A percentile compares a stretch with the other conserved stretches of the same genome.
These are phyloP conservation scores for Cylloceria caligata DNA, from an alignment of 2,888 invertebrate species.

Conservation along the genomic window DNA sequence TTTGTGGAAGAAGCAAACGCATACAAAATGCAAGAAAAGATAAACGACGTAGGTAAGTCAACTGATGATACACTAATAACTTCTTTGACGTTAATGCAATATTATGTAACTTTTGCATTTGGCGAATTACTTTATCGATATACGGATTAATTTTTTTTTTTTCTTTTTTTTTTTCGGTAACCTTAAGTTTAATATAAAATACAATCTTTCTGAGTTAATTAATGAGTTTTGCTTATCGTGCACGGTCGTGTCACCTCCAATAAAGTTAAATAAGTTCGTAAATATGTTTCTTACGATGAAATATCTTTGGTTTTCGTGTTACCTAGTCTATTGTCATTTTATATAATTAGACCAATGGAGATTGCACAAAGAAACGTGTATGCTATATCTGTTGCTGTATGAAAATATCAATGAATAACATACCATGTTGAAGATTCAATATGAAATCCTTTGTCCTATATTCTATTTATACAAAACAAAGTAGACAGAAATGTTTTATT, in stretches of 20 bases:
- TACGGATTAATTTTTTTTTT: constrained; percentile 52
- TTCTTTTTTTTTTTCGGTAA: constrained; percentile 66
- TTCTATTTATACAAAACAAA: constrained; percentile 49
- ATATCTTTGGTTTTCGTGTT: neutral
- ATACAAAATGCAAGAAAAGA: constrained; percentile 72
- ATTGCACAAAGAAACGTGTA: constrained; percentile 17
- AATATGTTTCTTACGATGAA: neutral
- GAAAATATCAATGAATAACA: constrained; percentile 42
- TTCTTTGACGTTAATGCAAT: constrained; percentile 43
- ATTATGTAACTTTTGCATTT: constrained; percentile 55
- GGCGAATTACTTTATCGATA: constrained; percentile 37
- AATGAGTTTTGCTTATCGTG: no score
- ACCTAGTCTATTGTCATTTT: neutral
- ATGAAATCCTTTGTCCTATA: constrained; percentile 54
- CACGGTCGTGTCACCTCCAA: neutral
- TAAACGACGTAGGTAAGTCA: constrained; percentile 75
- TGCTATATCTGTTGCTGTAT: constrained; percentile 13
- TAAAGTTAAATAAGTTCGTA: neutral
- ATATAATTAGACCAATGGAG: constrained; percentile 13
- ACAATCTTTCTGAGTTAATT: neutral
- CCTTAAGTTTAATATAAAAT: constrained; percentile 66
- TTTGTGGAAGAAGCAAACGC: constrained; percentile 76
- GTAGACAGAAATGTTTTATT: no score
- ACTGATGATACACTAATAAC: neutral
- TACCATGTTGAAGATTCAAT: constrained; percentile 41